Evolutionary conservation across 2,113 vertebrate species (phyloP).

Genomic region (Gila orcuttii): DNA sequence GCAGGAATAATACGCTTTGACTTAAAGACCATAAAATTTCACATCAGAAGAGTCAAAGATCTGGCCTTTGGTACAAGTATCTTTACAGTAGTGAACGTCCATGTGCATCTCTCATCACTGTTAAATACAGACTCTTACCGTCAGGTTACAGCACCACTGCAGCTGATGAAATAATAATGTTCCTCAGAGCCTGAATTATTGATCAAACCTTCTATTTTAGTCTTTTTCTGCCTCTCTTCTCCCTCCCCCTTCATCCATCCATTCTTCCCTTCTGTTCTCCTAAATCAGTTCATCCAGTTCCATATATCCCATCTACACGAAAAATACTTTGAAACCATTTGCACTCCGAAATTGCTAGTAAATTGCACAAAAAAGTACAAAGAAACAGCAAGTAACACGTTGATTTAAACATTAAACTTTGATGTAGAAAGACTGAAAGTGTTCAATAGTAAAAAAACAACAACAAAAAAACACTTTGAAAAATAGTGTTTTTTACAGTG

Average conservation of each 20-base stretch:
- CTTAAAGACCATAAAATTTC: neutral
- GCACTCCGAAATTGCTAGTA: too few relatives aligned
- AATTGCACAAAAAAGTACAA: too few relatives aligned
- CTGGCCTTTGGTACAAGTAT: neutral
- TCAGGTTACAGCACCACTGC: slow-evolving; percentile 16
- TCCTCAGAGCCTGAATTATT: slow-evolving; percentile 73
- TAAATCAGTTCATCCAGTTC: neutral
- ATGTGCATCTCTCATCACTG: neutral
- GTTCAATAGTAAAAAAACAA: too few relatives aligned
- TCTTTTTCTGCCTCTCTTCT: slow-evolving; percentile 55
- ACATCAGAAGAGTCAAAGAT: neutral
- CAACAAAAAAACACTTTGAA: too few relatives aligned
- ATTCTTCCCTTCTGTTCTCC: slow-evolving; percentile 32
- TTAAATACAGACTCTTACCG: slow-evolving; percentile 34
- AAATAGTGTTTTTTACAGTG: too few relatives aligned
- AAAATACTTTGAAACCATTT: too few relatives aligned
- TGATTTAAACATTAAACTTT: too few relatives aligned
- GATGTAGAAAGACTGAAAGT: too few relatives aligned
- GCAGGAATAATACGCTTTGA: neutral
- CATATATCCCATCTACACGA: too few relatives aligned
- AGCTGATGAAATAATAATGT: slow-evolving; percentile 76
- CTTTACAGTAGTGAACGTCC: neutral
- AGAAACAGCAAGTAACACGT: too few relatives aligned
- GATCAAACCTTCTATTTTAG: slow-evolving; percentile 58
- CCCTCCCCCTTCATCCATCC: slow-evolving; percentile 69